These are phyloP conservation scores for Gavialis gangeticus DNA, from an alignment of 2,113 vertebrate genomes.

Conservation along the genomic window DNA sequence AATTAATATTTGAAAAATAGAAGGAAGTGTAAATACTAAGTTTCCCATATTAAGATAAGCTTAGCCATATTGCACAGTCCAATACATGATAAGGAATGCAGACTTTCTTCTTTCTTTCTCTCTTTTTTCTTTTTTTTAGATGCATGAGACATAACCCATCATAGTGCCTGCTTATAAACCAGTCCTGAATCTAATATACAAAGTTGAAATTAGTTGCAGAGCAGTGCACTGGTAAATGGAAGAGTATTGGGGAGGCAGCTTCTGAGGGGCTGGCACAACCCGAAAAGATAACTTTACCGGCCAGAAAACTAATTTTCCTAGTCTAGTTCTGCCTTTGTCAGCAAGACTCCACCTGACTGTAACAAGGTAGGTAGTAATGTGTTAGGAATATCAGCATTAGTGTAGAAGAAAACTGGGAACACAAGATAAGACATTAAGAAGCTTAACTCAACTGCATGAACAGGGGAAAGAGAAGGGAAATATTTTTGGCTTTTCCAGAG, in stretches of 20 bases:
- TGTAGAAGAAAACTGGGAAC: not conserved
- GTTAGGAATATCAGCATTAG: not conserved
- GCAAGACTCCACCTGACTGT: not conserved
- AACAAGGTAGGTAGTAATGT: fast-evolving
- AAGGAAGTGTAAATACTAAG: not conserved
- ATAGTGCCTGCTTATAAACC: not conserved
- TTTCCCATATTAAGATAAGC: not conserved
- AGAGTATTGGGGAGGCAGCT: fast-evolving
- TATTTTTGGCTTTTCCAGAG: not conserved
- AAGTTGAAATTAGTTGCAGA: not conserved
- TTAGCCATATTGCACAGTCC: not conserved
- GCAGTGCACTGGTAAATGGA: too few relatives aligned
- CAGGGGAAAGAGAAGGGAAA: not conserved
- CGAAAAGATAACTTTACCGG: not conserved
- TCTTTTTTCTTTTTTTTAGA: not conserved
- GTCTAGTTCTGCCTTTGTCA: fast-evolving
- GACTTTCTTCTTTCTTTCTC: not conserved
- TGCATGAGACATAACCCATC: not conserved
- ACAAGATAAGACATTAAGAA: constrained; percentile 10
- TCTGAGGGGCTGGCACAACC: fast-evolving
- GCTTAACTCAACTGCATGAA: not conserved
- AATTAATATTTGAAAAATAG: not conserved
- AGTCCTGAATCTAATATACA: not conserved
- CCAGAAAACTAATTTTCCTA: fast-evolving
- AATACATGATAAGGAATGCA: not conserved